Evolutionary conservation across 37 sponge, comb jelly and placozoan genomes (phyloP), one percentile per base, ranked within the genome.

Genomic region (Tethya wilhelma): DNA sequence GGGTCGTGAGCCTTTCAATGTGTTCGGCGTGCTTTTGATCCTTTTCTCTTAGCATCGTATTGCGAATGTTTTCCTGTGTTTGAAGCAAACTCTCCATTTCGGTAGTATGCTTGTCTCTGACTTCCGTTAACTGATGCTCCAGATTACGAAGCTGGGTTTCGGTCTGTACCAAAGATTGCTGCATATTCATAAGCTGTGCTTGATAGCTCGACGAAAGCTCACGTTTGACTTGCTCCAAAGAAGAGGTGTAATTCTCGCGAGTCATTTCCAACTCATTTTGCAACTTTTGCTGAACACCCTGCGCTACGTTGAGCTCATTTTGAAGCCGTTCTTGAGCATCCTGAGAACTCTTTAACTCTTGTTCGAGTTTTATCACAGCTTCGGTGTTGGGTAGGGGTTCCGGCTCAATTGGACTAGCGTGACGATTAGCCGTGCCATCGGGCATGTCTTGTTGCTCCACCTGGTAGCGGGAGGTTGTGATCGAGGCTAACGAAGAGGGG

Each of bases 11-110:
- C 14, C 83, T 64, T 0, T 43, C 44, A 69, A 88, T 59, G 32
- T 88, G 77, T 4, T 56, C 32, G 19, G 71, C 74, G 44, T 82
- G 83, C 59, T 88, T 77, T 40, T 82, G 67, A 8, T 82, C 78
- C 33, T 37, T 29, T 56, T 82, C 71, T 0, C 45, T 28, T 38
- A 78, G 34, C 3, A 49, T 23, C 0, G 8, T 26, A 19, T 12
- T 59, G 25, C 23, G 62, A 26, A 34, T 53, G 25, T 1, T 55
- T 30, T 77, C 70, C 33, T 86, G 71, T 30, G 37, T 32, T 20
- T 67, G 53, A 22, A 49, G 30, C 1, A 64, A 7, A 2, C 39
- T 39, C 38, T 74, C 68, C 1, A 87, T 28, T 36, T 80, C 81
- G 12, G 14, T 28, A 25, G 19, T 20, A 29, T 84, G 84, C n/a